Evolutionary conservation across 2,888 invertebrate species (phyloP), one percentile per base, ranked within the genome.

Genomic region (Nephrocerus scutellatus): DNA sequence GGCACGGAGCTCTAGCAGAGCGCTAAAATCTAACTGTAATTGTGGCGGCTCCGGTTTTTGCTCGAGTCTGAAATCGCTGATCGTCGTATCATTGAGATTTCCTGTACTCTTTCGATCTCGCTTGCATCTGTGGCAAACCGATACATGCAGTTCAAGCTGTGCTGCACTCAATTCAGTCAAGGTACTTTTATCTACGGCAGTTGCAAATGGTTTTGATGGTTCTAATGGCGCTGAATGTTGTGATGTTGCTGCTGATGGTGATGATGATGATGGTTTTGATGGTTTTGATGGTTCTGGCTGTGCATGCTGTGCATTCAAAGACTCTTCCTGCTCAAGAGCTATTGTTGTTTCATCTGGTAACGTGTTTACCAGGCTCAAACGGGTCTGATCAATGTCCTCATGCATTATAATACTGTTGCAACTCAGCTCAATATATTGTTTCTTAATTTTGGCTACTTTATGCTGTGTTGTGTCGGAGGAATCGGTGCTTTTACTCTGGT

Each of bases 71-170:
- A 46, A 46, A 21, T 41, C 43, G 1, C 38, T 36, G 32, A 46
- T 36, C 6, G 46, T 43, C 7, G 46, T 46, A 2, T 46, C 46
- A 14, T 46, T 41, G 7, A 31, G 40, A n/a, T 43, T 38, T 13
- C 22, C n/a, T n/a, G n/a, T 20, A 23, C 37, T 40, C 10, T 29
- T 23, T 4, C 35, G 35, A 26, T 38, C 22, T 5, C 40, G 31
- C 22, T 41, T 35, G 18, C 46, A 46, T 13, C 43, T 46, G 14
- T 33, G 29, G n/a, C 46, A 46, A 16, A 46, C 38, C 18, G 46
- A 43, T 10, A 43, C 4, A 3, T 24, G 26, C 9, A 31, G 21
- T 30, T 37, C 35, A 2, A 31, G 10, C 10, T 12, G 30, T 13
- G 16, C 33, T 8, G 22, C n/a, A n/a, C n/a, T n/a, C n/a, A n/a